These are phyloP conservation scores for Diorhabda sublineata DNA, from an alignment of 1,140 invertebrate genomes.

Conservation along the genomic window DNA sequence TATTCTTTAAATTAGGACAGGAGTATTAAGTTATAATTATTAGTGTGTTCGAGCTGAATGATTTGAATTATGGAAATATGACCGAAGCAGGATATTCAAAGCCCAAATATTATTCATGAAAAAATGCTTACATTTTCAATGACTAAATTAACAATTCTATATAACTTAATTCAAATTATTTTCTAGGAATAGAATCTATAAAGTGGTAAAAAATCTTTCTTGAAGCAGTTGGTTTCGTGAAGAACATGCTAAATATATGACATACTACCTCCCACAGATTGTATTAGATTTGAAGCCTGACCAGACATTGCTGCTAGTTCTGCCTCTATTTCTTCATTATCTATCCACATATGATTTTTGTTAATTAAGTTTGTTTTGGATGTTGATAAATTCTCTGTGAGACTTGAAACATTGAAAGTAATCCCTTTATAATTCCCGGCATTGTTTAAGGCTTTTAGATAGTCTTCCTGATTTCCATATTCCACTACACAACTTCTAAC, in stretches of 20 bases:
- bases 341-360: slow-evolving; percentile 53
- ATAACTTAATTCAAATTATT: no score
- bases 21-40: no score
- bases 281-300: slow-evolving; percentile 25
- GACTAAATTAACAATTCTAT: no score
- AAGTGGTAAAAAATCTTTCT: no score
- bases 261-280: slow-evolving; percentile 23
- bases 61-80: no score
- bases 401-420: slow-evolving; percentile 52
- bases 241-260: not conserved
- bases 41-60: no score
- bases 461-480: slow-evolving; percentile 55
- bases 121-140: no score
- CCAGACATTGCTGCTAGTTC: slow-evolving; percentile 54
- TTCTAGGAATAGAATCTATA: no score
- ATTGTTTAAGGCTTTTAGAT: slow-evolving; percentile 55
- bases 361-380: slow-evolving; percentile 44
- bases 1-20: no score
- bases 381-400: slow-evolving; percentile 13
- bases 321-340: slow-evolving; percentile 51
- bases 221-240: no score
- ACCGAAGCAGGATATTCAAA: no score
- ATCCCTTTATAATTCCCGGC: slow-evolving; percentile 57
- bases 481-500: slow-evolving; percentile 57
- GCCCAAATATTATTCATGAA: no score